A percentile compares a stretch with the other conserved stretches of the same genome.
Conservation (phyloP, 2,888 invertebrate species). For the Rutpela maculata region DNA sequence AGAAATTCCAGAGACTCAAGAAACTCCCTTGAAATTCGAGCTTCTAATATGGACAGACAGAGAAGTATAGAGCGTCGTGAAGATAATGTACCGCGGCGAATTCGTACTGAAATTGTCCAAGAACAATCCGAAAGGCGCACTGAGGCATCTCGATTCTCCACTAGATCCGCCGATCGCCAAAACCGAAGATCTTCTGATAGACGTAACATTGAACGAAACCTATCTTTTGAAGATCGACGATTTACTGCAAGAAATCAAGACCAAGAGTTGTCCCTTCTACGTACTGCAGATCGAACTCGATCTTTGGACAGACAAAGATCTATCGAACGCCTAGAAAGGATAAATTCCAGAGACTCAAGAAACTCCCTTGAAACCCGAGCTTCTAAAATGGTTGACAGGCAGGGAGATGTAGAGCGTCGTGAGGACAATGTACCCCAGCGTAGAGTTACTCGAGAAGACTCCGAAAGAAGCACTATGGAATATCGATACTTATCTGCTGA, state of each 20-base stretch:
- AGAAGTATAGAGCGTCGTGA: too few relatives aligned
- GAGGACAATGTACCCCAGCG: too few relatives aligned
- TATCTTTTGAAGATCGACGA: constrained; percentile 5
- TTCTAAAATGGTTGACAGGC: neutral
- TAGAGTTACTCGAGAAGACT: too few relatives aligned
- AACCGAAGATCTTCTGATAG: neutral
- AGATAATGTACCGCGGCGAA: too few relatives aligned
- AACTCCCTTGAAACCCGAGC: neutral
- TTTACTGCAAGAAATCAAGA: neutral
- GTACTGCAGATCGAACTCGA: neutral
- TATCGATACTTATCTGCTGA: too few relatives aligned
- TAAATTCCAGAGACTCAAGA: neutral
- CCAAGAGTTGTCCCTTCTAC: constrained; percentile 1
- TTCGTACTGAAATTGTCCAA: too few relatives aligned
- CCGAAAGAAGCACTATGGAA: too few relatives aligned
- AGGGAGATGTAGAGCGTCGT: too few relatives aligned
- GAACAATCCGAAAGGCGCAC: too few relatives aligned
- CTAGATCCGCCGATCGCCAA: neutral
- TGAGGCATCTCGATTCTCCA: too few relatives aligned
- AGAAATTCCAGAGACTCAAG: neutral
- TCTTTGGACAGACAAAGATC: neutral
- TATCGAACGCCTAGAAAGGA: neutral
- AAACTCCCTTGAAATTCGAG: neutral
- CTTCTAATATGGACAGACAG: neutral
- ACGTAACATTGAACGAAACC: too few relatives aligned